Base-by-base conservation (phyloP, 2,797 vertebrate genomes). In the Tenualosa thibaudeaui region DNA sequence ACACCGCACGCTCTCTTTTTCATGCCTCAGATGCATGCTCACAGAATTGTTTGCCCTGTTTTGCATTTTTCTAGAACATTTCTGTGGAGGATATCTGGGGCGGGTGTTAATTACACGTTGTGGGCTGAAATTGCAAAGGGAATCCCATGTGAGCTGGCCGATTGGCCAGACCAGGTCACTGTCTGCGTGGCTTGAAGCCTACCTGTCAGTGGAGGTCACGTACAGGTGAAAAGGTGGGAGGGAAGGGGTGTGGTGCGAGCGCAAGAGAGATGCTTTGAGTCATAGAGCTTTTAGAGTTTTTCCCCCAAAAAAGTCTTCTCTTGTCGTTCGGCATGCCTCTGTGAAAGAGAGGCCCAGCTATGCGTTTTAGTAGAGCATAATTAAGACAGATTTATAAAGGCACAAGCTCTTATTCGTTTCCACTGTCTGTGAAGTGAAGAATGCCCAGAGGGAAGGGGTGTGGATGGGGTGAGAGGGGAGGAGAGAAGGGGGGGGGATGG, bases 351-450 rank as follows among this genome's bases (percentile, higher is more conserved):
- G 68, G 68, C 68, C 68, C 68, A 15, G 68, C 68, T 71, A 12
- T 40, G 26, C 5, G 26, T 92, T 86, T 85, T 92, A 94, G 93
- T 91, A 93, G 92, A 95, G 92, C 93, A 43, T 78, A 78, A 78
- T 78, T 78, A 78, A 78, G 71, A 78, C 71, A 43, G 40, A 78
- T 78, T 78, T 78, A 78, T 78, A 78, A 78, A 78, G 40, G 71
- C 37, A 46, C 71, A 78, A 78, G 71, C 71, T 78, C 71, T 78
- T 46, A 43, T 78, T 43, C 71, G 71, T 82, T 46, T 87, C 83
- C 85, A 92, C 94, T 94, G 92, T 91, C 93, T 93, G 92, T 94
- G 93, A 94, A 93, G 92, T 93, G 91, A 93, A 91, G 88, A 92
- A 93, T 93, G 92, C 93, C 95, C 93, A 89, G 92, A 94, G 95